phyloP scores from a whole-genome alignment of 2,888 invertebrate species.

The Eudasyphora cyanicolor region DNA sequence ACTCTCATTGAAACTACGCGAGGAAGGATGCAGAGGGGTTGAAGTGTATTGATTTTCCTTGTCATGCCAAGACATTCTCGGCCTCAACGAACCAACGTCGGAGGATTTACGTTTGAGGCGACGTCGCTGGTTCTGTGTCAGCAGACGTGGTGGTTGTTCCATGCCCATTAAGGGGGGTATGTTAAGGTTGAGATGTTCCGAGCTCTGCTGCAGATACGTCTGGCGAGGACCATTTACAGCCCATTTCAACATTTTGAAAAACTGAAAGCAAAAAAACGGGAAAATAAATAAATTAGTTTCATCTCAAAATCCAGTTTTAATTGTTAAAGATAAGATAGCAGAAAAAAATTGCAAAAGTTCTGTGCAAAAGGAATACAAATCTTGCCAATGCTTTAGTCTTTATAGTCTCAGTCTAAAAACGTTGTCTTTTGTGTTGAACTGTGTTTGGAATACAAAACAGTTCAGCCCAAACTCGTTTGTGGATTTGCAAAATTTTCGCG shows the following conservation, averaged over 20 bases:
- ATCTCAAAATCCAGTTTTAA: conserved; percentile 10
- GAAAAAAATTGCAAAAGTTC: not conserved
- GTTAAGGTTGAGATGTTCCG: not conserved
- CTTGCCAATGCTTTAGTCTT: not conserved
- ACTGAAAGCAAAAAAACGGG: not conserved
- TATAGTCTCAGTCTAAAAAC: not conserved
- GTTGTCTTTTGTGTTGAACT: not conserved
- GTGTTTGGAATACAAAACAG: not conserved
- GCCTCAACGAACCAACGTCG: conserved; percentile 61
- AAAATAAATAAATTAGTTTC: not conserved
- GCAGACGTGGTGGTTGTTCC: conserved; percentile 40
- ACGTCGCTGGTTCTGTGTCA: conserved; percentile 52
- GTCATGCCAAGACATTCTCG: conserved; percentile 62
- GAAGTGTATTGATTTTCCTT: conserved; percentile 77
- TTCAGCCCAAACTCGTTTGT: not conserved
- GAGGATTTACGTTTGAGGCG: conserved; percentile 70
- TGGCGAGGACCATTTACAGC: conserved; percentile 76
- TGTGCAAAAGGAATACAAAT: not conserved
- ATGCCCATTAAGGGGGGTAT: conserved; percentile 42
- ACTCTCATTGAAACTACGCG: conserved; percentile 21
- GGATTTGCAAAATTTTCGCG: conserved; percentile 11
- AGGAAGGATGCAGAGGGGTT: conserved; percentile 71
- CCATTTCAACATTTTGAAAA: conserved; percentile 76
- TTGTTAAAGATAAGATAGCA: not conserved
- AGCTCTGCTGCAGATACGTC: conserved; percentile 70